Evolutionary conservation across 2,888 invertebrate genomes (phyloP).

Genomic region (Hoplodrina ambigua): DNA sequence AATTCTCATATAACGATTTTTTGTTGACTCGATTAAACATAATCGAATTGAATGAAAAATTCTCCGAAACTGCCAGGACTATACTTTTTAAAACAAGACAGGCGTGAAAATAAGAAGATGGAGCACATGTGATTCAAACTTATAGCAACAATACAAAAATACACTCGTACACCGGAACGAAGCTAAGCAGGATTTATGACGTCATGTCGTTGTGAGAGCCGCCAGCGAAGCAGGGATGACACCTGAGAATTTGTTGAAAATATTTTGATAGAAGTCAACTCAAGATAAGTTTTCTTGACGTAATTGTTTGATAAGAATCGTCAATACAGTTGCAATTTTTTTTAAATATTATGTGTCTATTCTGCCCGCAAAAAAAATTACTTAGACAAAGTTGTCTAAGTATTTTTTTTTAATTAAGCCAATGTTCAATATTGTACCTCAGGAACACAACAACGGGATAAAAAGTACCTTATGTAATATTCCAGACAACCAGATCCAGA

Average conservation of each 20-base stretch:
- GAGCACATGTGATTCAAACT: conserved; percentile 30
- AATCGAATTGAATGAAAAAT: too few species aligned
- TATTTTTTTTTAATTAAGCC: too few species aligned
- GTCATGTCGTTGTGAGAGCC: conserved; percentile 42
- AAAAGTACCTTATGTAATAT: too few species aligned
- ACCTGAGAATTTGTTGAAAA: background rate
- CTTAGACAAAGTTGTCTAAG: too few species aligned
- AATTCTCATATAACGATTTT: background rate
- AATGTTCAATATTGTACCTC: too few species aligned
- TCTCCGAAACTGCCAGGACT: too few species aligned
- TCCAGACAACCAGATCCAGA: too few species aligned
- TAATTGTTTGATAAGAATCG: too few species aligned
- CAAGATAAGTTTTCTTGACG: background rate
- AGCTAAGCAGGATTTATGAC: conserved; percentile 58
- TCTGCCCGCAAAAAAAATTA: too few species aligned
- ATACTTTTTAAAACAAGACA: background rate
- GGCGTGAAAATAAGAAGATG: conserved; percentile 32
- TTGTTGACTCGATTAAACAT: background rate
- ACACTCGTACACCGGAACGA: conserved; percentile 53
- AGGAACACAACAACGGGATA: too few species aligned
- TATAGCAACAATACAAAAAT: conserved; percentile 57
- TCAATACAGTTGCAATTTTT: too few species aligned
- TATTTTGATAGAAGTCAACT: background rate
- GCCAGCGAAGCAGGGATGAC: conserved; percentile 35
- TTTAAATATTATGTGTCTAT: too few species aligned